Evolutionary conservation across 2,888 invertebrate species (phyloP).

Genomic region (Oeneis ivallda): DNA sequence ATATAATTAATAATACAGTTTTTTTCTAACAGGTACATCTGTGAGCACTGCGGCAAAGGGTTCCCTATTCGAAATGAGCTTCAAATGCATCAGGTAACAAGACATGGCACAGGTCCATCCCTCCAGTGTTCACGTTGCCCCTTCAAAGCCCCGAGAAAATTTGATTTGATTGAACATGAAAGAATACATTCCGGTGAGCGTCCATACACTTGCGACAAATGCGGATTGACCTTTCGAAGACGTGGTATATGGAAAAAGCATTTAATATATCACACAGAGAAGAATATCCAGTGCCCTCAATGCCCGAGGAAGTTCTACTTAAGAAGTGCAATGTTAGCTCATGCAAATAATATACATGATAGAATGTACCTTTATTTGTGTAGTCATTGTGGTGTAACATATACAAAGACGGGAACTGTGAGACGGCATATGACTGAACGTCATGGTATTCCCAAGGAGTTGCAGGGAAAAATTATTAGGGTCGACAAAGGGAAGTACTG

Average conservation of each 20-base stretch:
- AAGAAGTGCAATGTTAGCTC: constrained; percentile 57
- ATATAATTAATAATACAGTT: not conserved
- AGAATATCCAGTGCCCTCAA: constrained; percentile 58
- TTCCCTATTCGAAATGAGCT: constrained; percentile 56
- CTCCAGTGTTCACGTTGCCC: constrained; percentile 62
- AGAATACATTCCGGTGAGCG: constrained; percentile 69
- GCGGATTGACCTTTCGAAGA: constrained; percentile 68
- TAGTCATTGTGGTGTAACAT: constrained; percentile 60
- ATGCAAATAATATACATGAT: constrained; percentile 65
- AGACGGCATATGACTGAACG: constrained; percentile 62
- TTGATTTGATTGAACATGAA: constrained; percentile 63
- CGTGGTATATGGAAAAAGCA: constrained; percentile 68
- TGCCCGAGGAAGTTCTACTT: constrained; percentile 65
- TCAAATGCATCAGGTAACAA: constrained; percentile 57
- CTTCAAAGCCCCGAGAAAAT: constrained; percentile 60
- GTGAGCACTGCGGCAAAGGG: constrained; percentile 69
- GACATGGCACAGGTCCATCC: constrained; percentile 61
- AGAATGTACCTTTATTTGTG: constrained; percentile 64
- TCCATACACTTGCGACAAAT: constrained; percentile 71
- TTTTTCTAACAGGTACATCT: constrained; percentile 52
- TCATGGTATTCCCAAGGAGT: constrained; percentile 66
- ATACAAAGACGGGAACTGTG: constrained; percentile 62
- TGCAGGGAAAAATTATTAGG: constrained; percentile 62
- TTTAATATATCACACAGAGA: constrained; percentile 65
- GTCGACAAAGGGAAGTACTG: constrained; percentile 45